Base-by-base conservation (phyloP, 2,797 vertebrate species). In the Morelia viridis region DNA sequence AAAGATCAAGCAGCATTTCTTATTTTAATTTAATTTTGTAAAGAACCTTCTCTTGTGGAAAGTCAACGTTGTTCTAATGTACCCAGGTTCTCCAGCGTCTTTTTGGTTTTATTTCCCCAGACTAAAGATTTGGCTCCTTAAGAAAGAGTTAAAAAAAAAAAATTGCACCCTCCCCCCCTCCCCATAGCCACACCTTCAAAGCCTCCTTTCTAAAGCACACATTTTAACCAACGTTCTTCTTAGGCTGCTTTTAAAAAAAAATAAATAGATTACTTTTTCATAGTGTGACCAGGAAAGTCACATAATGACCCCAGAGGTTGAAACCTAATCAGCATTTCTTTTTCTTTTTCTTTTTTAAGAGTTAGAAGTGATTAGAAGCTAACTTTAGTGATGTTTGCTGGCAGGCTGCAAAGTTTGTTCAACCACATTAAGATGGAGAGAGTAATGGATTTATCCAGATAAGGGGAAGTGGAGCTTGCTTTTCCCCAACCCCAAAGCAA, bases 401-500 rank as follows among this genome's bases (percentile, higher is more conserved):
- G 96, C 96, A 96, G 94, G 94, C 94, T 96, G 95, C 35, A 88
- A 92, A 98, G 97, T 98, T 98, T 98, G 96, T 94, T 95, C 95
- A 96, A 95, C 96, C 95, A 96, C 96, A 96, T 97, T 97, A 96
- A 97, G 97, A 97, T 97, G 97, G 96, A 97, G 96, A 97, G 97
- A 97, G 97, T 97, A 98, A 98, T 98, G 97, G 97, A 97, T 97
- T 98, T 97, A 96, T 87, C 96, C 93, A 97, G 98, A 98, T 98
- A 98, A 97, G 97, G 95, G 28, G 95, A 96, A 96, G 96, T 26
- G 56, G 94, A 90, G 93, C 95, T 95, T 96, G 95, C 96, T 97
- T 96, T 96, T 24, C 0, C n/a, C 53, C 2, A 61, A 46, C 5
- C 15, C 4, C 26, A 97, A 98, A 97, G 96, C 96, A 97, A 97